Evolutionary conservation across 2,797 vertebrate genomes (phyloP), one percentile per base, ranked within the genome.

Genomic region (Chaenodraco wilsoni): DNA sequence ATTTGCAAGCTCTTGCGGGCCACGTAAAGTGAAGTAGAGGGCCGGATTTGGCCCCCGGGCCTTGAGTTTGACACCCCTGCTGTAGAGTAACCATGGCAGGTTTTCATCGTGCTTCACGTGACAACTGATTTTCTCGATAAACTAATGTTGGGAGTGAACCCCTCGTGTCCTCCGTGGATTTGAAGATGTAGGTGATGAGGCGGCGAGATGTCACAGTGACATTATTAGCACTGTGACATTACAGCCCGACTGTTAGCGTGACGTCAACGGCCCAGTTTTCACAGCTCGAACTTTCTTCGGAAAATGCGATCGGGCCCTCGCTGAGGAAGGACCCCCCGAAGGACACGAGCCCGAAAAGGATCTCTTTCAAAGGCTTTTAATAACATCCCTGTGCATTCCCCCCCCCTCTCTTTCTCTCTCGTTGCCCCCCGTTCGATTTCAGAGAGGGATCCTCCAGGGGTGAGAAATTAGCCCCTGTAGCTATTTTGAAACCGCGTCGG

Each of bases 401-500:
- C 27, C 27, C 3, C 27, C 23, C 23, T 4, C 4, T 27, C 27
- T 27, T 27, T 27, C 27, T 27, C 27, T 61, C 21, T 76, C 45
- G 68, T 65, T 14, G 66, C 72, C 67, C 44, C 69, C 70, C 75
- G 58, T 50, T 1, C 7, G 50, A 74, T 57, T 57, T 46, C 66
- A 76, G 23, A 8, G 48, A 70, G 3, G 11, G 40, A 51, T 67
- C 65, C 79, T 73, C 33, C 12, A 12, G 69, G 73, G 79, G 64
- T 51, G 11, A 37, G 50, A 79, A 79, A 85, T 77, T 41, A 82
- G 55, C 46, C 79, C 49, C 33, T 13, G 2, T 54, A 76, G 74
- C 66, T 83, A 84, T 91, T 90, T 79, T 78, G 63, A 87, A 84
- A 74, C 65, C 66, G 15, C 65, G 71, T 83, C 78, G 46, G 79